Percentiles rank a stretch among this genome's conserved stretches.
Conservation (phyloP, 2,113 vertebrate genomes). For the Rhagologus leucostigma region DNA sequence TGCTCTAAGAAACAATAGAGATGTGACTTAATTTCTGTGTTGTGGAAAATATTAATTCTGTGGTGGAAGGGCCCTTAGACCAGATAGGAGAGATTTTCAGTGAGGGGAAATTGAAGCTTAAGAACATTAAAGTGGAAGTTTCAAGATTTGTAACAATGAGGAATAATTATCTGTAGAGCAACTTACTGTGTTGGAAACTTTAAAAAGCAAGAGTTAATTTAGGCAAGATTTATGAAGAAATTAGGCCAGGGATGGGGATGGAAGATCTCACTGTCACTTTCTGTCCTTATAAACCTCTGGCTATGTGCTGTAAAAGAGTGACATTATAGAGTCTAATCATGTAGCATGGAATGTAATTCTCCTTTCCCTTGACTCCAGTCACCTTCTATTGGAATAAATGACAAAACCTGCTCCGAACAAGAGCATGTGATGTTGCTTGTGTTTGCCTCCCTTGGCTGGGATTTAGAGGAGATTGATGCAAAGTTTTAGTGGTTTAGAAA, state of each 20-base stretch:
- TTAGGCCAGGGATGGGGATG: not conserved
- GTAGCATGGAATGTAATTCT: not conserved
- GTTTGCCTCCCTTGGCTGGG: not conserved
- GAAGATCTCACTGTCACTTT: not conserved
- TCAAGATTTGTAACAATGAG: not conserved
- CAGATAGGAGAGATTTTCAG: not conserved
- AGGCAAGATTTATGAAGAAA: not conserved
- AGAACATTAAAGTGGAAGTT: not conserved
- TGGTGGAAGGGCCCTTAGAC: not conserved
- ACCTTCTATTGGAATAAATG: not conserved
- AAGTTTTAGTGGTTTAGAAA: not conserved
- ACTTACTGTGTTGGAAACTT: not conserved
- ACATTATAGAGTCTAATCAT: not conserved
- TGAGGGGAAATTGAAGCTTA: not conserved
- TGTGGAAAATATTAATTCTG: not conserved
- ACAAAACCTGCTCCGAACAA: not conserved
- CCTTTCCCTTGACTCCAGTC: not conserved
- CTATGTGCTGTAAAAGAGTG: not conserved
- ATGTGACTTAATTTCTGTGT: not conserved
- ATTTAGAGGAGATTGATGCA: not conserved
- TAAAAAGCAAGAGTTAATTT: not conserved
- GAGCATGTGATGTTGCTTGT: not conserved
- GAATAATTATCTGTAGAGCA: not conserved
- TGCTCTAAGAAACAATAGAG: not conserved
- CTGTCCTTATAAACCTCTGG: not conserved